phyloP scores from a whole-genome alignment of 2,113 vertebrate genomes.

The Etheostoma cragini region DNA sequence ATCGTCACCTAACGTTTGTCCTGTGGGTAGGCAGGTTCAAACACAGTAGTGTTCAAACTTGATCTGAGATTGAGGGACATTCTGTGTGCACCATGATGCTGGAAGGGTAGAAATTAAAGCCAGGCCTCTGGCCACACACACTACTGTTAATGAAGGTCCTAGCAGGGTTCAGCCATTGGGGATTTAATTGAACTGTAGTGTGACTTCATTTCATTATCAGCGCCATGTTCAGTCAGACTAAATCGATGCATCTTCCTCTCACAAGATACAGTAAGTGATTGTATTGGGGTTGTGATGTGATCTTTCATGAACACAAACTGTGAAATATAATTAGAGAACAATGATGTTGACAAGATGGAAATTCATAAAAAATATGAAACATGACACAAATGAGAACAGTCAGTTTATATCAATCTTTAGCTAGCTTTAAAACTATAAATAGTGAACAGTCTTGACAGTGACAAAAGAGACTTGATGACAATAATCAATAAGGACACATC shows the following conservation, averaged over 20 bases:
- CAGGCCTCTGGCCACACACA: neutral
- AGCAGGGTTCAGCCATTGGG: slow-evolving; percentile 6
- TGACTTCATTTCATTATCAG: neutral
- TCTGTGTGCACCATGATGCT: neutral
- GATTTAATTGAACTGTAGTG: neutral
- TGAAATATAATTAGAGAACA: no score
- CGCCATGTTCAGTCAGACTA: neutral
- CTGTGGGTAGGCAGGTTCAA: neutral
- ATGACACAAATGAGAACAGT: no score
- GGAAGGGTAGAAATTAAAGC: neutral
- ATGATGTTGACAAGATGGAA: no score
- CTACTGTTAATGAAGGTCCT: neutral
- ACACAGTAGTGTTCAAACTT: neutral
- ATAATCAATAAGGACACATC: no score
- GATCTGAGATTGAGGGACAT: neutral
- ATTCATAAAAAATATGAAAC: no score
- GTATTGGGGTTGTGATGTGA: no score
- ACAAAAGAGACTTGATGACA: no score
- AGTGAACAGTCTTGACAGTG: no score
- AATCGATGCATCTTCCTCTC: neutral
- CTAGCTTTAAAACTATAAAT: no score
- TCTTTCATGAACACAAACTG: no score
- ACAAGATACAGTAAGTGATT: neutral
- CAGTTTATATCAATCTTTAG: no score
- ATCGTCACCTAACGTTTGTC: neutral